phyloP scores from a whole-genome alignment of 1,140 invertebrate species.

The Sarcophaga peregrina region DNA sequence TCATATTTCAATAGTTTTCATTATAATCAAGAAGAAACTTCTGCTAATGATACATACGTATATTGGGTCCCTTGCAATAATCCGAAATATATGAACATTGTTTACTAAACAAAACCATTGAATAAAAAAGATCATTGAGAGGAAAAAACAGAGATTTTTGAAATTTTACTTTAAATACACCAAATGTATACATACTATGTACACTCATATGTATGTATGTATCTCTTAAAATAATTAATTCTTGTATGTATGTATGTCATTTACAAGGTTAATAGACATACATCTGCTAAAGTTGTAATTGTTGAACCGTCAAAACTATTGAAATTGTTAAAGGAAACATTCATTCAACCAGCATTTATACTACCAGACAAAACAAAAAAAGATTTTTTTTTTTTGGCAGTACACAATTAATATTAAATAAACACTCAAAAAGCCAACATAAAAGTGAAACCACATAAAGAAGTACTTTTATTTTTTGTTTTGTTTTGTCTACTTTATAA shows the following conservation, averaged over 20 bases:
- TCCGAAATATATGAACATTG: too few relatives aligned
- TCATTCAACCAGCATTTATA: not conserved
- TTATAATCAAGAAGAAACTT: too few relatives aligned
- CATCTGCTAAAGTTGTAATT: not conserved
- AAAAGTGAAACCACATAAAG: not conserved
- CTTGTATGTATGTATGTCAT: not conserved
- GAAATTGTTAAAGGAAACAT: not conserved
- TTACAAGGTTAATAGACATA: conserved; percentile 5
- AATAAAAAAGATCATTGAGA: too few relatives aligned
- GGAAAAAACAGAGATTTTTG: too few relatives aligned
- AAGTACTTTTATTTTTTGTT: not conserved
- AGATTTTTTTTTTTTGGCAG: not conserved
- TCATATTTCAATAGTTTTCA: too few relatives aligned
- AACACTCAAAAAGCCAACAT: not conserved
- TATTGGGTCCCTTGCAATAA: too few relatives aligned
- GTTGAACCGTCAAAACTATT: not conserved
- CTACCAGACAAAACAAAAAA: not conserved
- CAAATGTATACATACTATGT: not conserved
- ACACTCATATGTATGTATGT: too few relatives aligned
- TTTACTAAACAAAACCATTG: too few relatives aligned
- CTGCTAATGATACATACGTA: too few relatives aligned
- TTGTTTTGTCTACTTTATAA: not conserved
- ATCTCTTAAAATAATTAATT: too few relatives aligned
- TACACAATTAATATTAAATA: not conserved
- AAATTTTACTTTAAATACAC: too few relatives aligned